phyloP scores from a whole-genome alignment of 2,113 vertebrate genomes.

The Lamprotornis superbus region DNA sequence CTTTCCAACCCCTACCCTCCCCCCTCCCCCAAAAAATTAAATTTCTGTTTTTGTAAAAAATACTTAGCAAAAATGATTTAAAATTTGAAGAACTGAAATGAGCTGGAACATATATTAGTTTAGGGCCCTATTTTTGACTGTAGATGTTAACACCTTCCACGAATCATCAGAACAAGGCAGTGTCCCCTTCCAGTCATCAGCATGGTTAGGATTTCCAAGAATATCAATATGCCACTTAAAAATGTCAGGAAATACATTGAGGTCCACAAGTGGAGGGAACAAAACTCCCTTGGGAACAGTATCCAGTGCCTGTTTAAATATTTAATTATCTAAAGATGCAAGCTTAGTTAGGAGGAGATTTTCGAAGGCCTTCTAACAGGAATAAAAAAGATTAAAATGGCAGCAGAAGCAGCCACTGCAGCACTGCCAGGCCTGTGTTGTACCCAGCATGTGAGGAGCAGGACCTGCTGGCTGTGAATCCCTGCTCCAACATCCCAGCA shows the following conservation, averaged over 20 bases:
- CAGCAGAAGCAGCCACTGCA: neutral
- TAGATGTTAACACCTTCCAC: neutral
- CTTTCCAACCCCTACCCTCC: accelerated
- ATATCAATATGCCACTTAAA: neutral
- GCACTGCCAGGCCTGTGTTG: neutral
- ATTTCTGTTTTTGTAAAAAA: neutral
- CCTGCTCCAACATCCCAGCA: neutral
- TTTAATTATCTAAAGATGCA: neutral
- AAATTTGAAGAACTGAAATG: neutral
- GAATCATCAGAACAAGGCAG: neutral
- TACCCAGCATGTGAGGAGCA: neutral
- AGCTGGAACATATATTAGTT: neutral
- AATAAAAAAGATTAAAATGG: neutral
- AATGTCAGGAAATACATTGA: neutral
- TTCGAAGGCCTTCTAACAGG: neutral
- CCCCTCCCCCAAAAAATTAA: neutral
- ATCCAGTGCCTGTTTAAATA: conserved; percentile 1
- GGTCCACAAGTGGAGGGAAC: neutral
- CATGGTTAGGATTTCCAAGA: neutral
- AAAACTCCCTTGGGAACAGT: neutral
- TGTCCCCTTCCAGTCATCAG: neutral
- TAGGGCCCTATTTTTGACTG: neutral
- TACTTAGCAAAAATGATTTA: neutral
- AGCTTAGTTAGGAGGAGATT: neutral
- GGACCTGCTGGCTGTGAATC: neutral